These are phyloP conservation scores for Megatriorchis doriae DNA, from an alignment of 2,113 vertebrate species.

Conservation along the genomic window DNA sequence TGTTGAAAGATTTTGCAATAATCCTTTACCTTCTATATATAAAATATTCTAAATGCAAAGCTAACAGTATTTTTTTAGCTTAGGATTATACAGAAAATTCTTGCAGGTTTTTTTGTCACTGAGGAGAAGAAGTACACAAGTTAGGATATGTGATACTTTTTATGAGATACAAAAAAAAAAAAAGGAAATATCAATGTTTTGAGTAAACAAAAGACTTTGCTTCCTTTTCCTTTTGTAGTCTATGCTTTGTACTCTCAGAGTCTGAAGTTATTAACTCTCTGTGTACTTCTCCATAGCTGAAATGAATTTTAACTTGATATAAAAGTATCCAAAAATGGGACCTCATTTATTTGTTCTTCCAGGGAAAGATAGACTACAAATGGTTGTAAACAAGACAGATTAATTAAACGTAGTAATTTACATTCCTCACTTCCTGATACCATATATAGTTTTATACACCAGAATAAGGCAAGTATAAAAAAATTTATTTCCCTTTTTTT, in stretches of 20 bases:
- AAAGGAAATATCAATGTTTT: background rate
- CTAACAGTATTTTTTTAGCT: background rate
- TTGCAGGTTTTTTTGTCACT: background rate
- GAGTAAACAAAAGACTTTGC: background rate
- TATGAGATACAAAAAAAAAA: background rate
- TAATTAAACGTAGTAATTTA: background rate
- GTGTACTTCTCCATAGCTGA: background rate
- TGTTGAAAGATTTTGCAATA: slow-evolving; percentile 8
- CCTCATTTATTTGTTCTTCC: background rate
- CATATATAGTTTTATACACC: background rate
- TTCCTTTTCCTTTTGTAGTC: background rate
- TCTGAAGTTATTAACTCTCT: background rate
- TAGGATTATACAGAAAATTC: background rate
- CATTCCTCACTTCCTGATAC: background rate
- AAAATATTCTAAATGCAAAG: background rate
- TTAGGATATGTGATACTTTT: background rate
- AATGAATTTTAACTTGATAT: background rate
- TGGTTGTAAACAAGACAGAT: background rate
- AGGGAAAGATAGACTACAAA: background rate
- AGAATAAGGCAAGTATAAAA: background rate
- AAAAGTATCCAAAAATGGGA: background rate
- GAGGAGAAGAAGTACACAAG: background rate
- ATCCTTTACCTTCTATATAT: background rate
- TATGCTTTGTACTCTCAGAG: background rate
- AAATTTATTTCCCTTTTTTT: background rate